A percentile compares a stretch with the other conserved stretches of the same genome.
These are phyloP conservation scores for Dryobotodes eremita DNA, from an alignment of 2,888 invertebrate species.

Conservation along the genomic window DNA sequence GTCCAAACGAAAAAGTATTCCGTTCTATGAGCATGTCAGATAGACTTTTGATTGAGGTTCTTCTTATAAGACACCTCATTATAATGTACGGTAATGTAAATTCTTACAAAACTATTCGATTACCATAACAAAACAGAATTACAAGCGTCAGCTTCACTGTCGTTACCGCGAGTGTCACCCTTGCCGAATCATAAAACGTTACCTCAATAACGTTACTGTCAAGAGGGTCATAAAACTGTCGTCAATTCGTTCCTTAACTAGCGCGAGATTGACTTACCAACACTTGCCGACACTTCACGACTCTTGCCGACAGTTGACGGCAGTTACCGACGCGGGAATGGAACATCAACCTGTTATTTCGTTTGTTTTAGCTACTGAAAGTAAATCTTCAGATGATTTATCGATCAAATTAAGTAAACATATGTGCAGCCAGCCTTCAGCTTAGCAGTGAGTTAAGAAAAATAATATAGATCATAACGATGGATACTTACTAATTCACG, in stretches of 20 bases:
- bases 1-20: not conserved
- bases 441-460: too few species aligned
- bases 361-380: conserved; percentile 39
- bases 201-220: conserved; percentile 79
- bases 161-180: conserved; percentile 42
- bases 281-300: conserved; percentile 21
- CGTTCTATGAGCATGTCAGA: not conserved
- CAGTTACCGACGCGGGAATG: conserved; percentile 60
- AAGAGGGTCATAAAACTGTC: conserved; percentile 83
- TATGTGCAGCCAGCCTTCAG: too few species aligned
- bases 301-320: conserved; percentile 14
- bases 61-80: too few species aligned
- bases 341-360: conserved; percentile 61
- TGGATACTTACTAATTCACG: too few species aligned
- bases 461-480: too few species aligned
- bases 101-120: not conserved
- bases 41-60: not conserved
- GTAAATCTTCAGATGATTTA: conserved; percentile 9
- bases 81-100: not conserved
- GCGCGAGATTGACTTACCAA: conserved; percentile 77
- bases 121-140: not conserved
- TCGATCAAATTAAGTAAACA: too few species aligned
- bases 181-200: conserved; percentile 74
- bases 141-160: not conserved
- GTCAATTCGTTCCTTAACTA: conserved; percentile 82